Evolutionary conservation across 2,888 invertebrate genomes (phyloP).

Genomic region (Callosobruchus maculatus): DNA sequence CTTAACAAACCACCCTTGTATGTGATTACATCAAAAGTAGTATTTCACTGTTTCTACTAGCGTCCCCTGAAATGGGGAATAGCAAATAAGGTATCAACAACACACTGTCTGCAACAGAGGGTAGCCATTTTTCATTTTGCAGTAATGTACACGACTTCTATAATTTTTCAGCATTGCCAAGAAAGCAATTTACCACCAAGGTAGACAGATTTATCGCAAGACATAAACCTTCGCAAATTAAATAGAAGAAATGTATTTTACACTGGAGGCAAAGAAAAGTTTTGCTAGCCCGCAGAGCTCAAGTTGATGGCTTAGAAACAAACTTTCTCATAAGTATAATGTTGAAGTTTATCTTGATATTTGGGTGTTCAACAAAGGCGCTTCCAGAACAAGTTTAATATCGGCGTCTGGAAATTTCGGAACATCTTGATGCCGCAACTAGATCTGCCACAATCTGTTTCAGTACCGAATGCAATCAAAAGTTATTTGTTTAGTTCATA

Average conservation of each 20-base stretch:
- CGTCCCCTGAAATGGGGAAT: neutral
- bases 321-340: neutral
- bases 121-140: neutral
- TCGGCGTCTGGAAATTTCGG: neutral
- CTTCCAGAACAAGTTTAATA: neutral
- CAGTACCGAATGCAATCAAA: neutral
- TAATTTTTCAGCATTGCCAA: neutral
- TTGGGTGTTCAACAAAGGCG: neutral
- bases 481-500: too few relatives aligned
- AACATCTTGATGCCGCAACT: neutral
- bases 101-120: neutral
- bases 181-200: neutral
- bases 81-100: neutral
- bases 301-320: neutral
- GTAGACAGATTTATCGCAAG: neutral
- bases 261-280: neutral
- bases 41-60: neutral
- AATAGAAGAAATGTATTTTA: neutral
- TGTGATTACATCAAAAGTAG: constrained; percentile 1
- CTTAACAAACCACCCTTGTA: too few relatives aligned
- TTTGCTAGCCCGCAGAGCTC: neutral
- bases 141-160: neutral
- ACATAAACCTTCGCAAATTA: neutral
- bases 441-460: neutral
- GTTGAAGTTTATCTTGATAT: neutral